These are phyloP conservation scores for Xiphorhynchus erythropygius DNA, from an alignment of 2,797 vertebrate species.

Conservation along the genomic window DNA sequence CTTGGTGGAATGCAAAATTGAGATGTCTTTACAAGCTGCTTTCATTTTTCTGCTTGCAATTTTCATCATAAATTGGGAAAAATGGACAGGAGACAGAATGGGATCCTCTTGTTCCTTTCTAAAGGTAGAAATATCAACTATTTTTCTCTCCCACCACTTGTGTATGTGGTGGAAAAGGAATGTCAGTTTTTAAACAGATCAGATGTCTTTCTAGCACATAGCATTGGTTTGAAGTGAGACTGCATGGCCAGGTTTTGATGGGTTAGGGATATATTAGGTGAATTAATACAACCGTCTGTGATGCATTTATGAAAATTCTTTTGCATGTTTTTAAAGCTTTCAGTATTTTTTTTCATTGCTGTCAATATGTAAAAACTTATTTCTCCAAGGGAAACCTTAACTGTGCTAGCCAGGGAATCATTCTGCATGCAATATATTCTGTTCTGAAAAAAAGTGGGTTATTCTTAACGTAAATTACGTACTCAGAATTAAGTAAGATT, in stretches of 20 bases:
- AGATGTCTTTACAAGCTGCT: neutral
- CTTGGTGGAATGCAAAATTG: neutral
- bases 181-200: neutral
- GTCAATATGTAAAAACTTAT: neutral
- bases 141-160: neutral
- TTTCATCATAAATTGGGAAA: neutral
- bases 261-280: neutral
- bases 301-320: neutral
- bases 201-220: neutral
- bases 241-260: neutral
- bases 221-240: neutral
- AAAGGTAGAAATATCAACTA: neutral
- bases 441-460: neutral
- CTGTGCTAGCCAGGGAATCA: neutral
- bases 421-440: neutral
- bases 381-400: neutral
- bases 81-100: neutral
- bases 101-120: neutral
- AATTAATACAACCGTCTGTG: neutral
- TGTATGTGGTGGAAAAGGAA: neutral
- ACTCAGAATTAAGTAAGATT: slow-evolving; percentile 15
- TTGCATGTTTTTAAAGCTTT: neutral
- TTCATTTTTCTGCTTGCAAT: neutral
- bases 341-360: neutral
- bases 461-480: slow-evolving; percentile 16